Evolutionary conservation across 2,888 invertebrate species (phyloP), one percentile per base, ranked within the genome.

Genomic region (Drosophila colorata): DNA sequence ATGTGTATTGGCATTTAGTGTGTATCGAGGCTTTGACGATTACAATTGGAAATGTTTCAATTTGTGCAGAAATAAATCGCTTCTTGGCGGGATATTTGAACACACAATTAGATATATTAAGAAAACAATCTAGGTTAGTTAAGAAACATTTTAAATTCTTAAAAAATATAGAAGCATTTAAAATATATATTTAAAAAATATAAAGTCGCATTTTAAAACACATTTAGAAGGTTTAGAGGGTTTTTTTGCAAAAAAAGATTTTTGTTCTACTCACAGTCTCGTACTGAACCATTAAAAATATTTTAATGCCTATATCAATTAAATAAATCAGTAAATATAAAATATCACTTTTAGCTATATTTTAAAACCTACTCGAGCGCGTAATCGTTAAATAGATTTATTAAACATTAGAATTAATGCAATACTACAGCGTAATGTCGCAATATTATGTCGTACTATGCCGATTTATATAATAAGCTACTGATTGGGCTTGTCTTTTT

Each of bases 51-150:
- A 28, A 28, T 9, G 9, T 9, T 28, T 28, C 28, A 9, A 8
- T 28, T 8, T 28, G 9, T 28, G 25, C 7, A 28, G 9, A 37
- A 35, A 20, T 37, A 49, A 37, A 40, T 14, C 18, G 8, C 0
- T 4, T 9, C 5, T 9, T 13, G 2, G 53, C 55, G 59, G 35
- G 2, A 35, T 43, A 37, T 59, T 53, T 33, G 16, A 59, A 59
- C 11, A 16, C 16, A 4, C 9, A 35, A 2, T 16, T 18, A 2
- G 18, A 28, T 28, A 0, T 28, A 28, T 9, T 9, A 9, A 1
- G 28, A 28, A 9, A 3, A 8, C 2, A 28, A 8, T 9, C 28
- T 28, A 9, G 2, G 28, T 28, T 9, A 28, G 28, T 28, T 9
- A 9, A 9, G 2, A 28, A 28, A 28, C 8, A 1, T 6, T 6